Evolutionary conservation across 2,797 vertebrate genomes (phyloP).

Genomic region (Phoxinus dragarum): DNA sequence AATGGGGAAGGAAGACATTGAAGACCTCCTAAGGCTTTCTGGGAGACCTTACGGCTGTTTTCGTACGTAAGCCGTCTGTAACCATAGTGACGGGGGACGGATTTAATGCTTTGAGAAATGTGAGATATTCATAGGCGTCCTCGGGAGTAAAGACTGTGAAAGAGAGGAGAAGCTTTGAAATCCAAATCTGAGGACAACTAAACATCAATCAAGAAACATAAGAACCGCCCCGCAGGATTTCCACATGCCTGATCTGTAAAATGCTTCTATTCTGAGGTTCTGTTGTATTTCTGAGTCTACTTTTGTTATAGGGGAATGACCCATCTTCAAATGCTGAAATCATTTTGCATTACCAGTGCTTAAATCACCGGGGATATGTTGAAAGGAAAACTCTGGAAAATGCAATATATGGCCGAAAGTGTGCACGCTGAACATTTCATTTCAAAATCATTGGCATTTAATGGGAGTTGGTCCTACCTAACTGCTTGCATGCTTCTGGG

Average conservation of each 20-base stretch:
- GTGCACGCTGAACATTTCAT: background rate
- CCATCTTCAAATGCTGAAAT: constrained; percentile 18
- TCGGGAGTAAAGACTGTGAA: constrained; percentile 27
- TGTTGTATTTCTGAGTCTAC: background rate
- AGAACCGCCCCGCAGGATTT: constrained; percentile 21
- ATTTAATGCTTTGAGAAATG: constrained; percentile 41
- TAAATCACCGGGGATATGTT: background rate
- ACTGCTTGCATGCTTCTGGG: background rate
- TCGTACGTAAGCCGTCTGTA: constrained; percentile 54
- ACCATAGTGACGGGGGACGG: constrained; percentile 62
- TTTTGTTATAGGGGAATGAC: constrained; percentile 29
- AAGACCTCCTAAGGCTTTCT: constrained; percentile 50
- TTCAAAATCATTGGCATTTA: background rate
- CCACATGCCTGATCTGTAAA: constrained; percentile 20
- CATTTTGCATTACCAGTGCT: background rate
- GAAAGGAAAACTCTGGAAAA: background rate
- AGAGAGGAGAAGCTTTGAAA: constrained; percentile 37
- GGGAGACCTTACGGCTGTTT: constrained; percentile 32
- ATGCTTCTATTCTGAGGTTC: background rate
- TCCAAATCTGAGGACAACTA: constrained; percentile 34
- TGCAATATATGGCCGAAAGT: background rate
- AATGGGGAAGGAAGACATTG: constrained; percentile 56
- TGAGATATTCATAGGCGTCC: constrained; percentile 15
- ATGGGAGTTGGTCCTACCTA: background rate
- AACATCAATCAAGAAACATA: constrained; percentile 30